These are phyloP conservation scores for Fundulus diaphanus DNA, from an alignment of 2,797 vertebrate genomes.

Conservation along the genomic window DNA sequence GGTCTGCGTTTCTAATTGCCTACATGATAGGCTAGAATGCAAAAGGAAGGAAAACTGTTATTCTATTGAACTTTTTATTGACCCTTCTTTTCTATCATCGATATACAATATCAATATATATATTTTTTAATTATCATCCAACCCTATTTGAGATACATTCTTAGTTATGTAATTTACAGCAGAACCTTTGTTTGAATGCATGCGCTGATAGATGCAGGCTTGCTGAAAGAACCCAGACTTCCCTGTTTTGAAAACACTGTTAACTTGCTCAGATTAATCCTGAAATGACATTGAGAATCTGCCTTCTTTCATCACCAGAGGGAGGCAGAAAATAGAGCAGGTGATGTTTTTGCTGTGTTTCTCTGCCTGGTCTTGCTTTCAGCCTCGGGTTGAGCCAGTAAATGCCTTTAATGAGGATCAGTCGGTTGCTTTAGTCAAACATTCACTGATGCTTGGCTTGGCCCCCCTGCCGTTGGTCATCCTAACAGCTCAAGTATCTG, in stretches of 20 bases:
- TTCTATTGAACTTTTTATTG: too few species aligned
- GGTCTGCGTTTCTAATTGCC: too few species aligned
- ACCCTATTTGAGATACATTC: neutral
- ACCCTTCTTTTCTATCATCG: too few species aligned
- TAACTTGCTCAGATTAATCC: slow-evolving; percentile 12
- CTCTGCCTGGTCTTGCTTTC: slow-evolving; percentile 60
- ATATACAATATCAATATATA: too few species aligned
- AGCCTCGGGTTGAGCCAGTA: slow-evolving; percentile 43
- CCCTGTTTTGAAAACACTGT: slow-evolving; percentile 1
- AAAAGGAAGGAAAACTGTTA: too few species aligned
- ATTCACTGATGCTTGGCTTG: slow-evolving; percentile 31
- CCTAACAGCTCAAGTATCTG: neutral
- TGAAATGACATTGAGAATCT: slow-evolving; percentile 28
- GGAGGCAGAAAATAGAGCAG: slow-evolving; percentile 36
- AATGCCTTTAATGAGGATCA: slow-evolving; percentile 49
- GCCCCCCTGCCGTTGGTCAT: slow-evolving; percentile 10
- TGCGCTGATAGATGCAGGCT: neutral
- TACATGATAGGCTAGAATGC: too few species aligned
- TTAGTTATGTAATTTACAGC: neutral
- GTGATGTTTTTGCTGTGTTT: slow-evolving; percentile 55
- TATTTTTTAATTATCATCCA: too few species aligned
- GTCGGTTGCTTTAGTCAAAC: slow-evolving; percentile 41
- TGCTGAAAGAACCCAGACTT: neutral
- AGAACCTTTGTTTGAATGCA: neutral
- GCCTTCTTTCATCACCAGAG: slow-evolving; percentile 45